Conservation (phyloP, 2,888 invertebrate genomes). For the Thysanoteuthis rhombus region DNA sequence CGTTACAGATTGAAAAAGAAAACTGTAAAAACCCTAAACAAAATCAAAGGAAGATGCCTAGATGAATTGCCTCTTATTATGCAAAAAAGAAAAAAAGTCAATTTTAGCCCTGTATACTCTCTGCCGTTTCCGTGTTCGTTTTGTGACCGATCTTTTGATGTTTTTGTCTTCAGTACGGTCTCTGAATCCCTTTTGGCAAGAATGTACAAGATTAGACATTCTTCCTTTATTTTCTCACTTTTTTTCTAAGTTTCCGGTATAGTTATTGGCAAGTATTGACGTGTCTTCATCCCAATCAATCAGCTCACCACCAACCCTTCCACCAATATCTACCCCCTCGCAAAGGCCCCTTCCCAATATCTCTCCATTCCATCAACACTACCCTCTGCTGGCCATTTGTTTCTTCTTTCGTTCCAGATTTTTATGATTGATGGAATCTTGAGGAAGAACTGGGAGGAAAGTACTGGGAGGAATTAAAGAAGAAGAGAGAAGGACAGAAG, state of each 20-base stretch:
- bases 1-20: not conserved
- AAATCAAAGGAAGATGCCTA: not conserved
- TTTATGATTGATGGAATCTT: not conserved
- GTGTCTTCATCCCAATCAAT: not conserved
- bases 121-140: not conserved
- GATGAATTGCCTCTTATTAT: not conserved
- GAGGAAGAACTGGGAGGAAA: too few relatives aligned
- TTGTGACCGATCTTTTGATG: not conserved
- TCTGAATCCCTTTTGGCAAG: slow-evolving; percentile 12
- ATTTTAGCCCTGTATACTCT: not conserved
- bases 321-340: too few relatives aligned
- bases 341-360: too few relatives aligned
- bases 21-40: not conserved
- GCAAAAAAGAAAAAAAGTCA: not conserved
- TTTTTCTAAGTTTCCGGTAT: not conserved
- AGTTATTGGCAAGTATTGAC: not conserved
- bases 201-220: not conserved
- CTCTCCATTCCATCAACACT: too few relatives aligned
- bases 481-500: too few relatives aligned
- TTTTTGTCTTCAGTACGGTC: not conserved
- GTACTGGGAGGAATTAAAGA: too few relatives aligned
- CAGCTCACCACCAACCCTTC: too few relatives aligned
- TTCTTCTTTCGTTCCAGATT: not conserved
- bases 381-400: not conserved
- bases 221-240: not conserved